Evolutionary conservation across 2,113 vertebrate species (phyloP).

Genomic region (Hippopotamus amphibius): DNA sequence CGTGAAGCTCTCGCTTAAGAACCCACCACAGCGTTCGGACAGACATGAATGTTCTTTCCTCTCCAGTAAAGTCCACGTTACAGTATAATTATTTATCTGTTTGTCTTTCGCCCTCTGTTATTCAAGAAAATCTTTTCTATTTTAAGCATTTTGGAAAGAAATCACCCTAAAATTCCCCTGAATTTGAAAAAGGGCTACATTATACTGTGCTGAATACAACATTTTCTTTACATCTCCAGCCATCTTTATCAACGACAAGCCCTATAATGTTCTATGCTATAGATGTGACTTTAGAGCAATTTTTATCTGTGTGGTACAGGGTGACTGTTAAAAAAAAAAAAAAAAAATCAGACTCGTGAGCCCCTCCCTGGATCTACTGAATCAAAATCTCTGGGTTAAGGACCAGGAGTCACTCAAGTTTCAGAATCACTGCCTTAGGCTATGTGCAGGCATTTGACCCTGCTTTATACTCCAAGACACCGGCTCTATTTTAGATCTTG

Average conservation of each 20-base stretch:
- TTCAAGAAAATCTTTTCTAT: not conserved
- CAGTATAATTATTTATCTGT: not conserved
- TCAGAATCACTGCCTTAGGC: conserved; percentile 9
- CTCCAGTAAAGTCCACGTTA: not conserved
- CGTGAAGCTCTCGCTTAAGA: not conserved
- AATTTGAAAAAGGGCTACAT: not conserved
- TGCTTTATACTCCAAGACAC: not conserved
- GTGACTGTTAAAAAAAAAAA: not conserved
- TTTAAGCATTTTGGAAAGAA: conserved; percentile 36
- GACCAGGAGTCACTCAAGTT: not conserved
- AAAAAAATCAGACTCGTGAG: not conserved
- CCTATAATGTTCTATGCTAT: not conserved
- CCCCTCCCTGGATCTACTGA: not conserved
- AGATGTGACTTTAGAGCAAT: not conserved
- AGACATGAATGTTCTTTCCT: not conserved
- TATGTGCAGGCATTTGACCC: not conserved
- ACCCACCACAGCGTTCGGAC: not conserved
- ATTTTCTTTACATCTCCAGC: conserved; percentile 44
- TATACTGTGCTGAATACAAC: not conserved
- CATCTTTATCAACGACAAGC: conserved; percentile 26
- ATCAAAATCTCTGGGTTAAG: conserved; percentile 45
- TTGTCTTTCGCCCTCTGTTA: not conserved
- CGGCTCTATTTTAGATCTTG: not conserved
- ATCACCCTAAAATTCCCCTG: conserved; percentile 35
- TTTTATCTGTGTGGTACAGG: not conserved